Percentiles rank a stretch among this genome's conserved stretches.
phyloP scores from a whole-genome alignment of 92 coral and sea anemone genomes.

The Diadumene lineata region DNA sequence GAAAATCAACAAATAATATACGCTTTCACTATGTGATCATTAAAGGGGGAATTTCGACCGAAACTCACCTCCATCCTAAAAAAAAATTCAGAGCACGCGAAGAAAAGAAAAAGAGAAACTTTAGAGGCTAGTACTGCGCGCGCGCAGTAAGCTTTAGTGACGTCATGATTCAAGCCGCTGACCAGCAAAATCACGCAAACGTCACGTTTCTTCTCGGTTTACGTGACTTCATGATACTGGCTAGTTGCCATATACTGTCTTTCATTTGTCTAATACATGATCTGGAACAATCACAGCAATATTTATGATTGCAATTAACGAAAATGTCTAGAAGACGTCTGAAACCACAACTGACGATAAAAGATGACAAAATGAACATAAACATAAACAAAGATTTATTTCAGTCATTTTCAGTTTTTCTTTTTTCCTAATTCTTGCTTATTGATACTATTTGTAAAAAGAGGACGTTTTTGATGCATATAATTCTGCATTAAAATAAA shows the following conservation, averaged over 20 bases:
- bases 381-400: too few relatives aligned
- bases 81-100: conserved; percentile 49
- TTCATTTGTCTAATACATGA: background rate
- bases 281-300: background rate
- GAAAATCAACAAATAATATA: conserved; percentile 23
- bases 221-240: conserved; percentile 17
- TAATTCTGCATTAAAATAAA: too few relatives aligned
- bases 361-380: too few relatives aligned
- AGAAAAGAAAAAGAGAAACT: conserved; percentile 51
- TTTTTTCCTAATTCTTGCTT: too few relatives aligned
- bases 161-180: conserved; percentile 55
- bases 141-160: conserved; percentile 33
- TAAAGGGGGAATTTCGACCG: conserved; percentile 22
- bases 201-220: background rate
- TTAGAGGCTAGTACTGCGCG: conserved; percentile 55
- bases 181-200: conserved; percentile 18
- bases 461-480: too few relatives aligned
- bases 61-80: conserved; percentile 33
- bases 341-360: too few relatives aligned
- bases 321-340: too few relatives aligned
- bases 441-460: too few relatives aligned
- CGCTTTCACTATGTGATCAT: conserved; percentile 23
- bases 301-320: background rate
- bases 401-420: too few relatives aligned
- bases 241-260: background rate